A percentile compares a stretch with the other conserved stretches of the same genome.
Evolutionary conservation across 2,888 invertebrate genomes (phyloP).

Genomic region (Cheilosia vulpina): DNA sequence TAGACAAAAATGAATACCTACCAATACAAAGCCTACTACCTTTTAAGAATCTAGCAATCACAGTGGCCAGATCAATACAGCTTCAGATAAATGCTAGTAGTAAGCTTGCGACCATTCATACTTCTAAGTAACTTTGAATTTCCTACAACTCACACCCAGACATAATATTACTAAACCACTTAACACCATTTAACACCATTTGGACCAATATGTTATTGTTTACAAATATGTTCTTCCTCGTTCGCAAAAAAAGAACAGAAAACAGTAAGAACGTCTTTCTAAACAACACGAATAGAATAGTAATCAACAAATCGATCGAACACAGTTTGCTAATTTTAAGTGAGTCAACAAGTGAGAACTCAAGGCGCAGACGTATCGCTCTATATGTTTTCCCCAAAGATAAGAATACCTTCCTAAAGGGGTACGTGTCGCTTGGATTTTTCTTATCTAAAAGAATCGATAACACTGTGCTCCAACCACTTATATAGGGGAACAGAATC

Average conservation of each 20-base stretch:
- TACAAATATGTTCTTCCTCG: background rate
- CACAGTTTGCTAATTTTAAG: slow-evolving; percentile 34
- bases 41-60: too few relatives aligned
- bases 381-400: slow-evolving; percentile 7
- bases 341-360: slow-evolving; percentile 4
- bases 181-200: too few relatives aligned
- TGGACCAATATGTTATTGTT: slow-evolving; percentile 4
- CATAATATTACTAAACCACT: background rate
- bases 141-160: background rate
- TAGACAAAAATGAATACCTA: too few relatives aligned
- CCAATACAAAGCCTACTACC: too few relatives aligned
- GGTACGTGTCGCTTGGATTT: background rate
- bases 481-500: slow-evolving; percentile 32
- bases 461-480: background rate
- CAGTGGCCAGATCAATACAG: too few relatives aligned
- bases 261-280: background rate
- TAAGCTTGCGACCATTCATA: too few relatives aligned
- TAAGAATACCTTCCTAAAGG: slow-evolving; percentile 1
- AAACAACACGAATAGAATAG: slow-evolving; percentile 1
- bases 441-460: slow-evolving; percentile 27
- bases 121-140: too few relatives aligned
- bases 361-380: slow-evolving; percentile 12
- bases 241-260: background rate
- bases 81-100: too few relatives aligned
- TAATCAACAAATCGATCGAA: slow-evolving; percentile 12